Evolutionary conservation across 2,888 invertebrate genomes (phyloP).

Genomic region (Selenia dentaria): DNA sequence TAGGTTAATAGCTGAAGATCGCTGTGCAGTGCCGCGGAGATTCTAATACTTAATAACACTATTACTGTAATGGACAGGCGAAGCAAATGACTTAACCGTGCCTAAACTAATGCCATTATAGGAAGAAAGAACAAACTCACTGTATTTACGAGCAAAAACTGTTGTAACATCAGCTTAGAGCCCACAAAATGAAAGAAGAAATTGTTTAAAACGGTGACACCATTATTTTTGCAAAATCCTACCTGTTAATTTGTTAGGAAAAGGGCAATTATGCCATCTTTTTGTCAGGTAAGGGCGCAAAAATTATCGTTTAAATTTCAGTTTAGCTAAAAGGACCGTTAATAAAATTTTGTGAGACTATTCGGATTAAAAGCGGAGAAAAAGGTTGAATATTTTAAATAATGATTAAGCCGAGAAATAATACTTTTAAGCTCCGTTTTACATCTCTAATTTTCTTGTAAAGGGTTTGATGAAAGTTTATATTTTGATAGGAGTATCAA

Average conservation of each 20-base stretch:
- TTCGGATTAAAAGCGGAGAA: slow-evolving; percentile 55
- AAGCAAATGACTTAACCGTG: too few species aligned
- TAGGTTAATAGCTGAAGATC: too few species aligned
- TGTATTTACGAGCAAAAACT: too few species aligned
- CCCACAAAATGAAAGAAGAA: slow-evolving; percentile 17
- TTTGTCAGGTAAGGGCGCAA: slow-evolving; percentile 50
- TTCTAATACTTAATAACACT: too few species aligned
- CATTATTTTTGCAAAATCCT: slow-evolving; percentile 25
- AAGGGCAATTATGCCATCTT: slow-evolving; percentile 56
- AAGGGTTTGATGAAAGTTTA: too few species aligned
- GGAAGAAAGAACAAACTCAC: too few species aligned
- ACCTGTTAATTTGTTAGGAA: slow-evolving; percentile 51
- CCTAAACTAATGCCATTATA: too few species aligned
- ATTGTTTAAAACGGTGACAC: slow-evolving; percentile 23
- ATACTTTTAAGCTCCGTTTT: slow-evolving; percentile 19
- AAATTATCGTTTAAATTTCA: slow-evolving; percentile 62
- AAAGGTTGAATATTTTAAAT: slow-evolving; percentile 61
- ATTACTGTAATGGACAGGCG: too few species aligned
- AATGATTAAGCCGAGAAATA: slow-evolving; percentile 27
- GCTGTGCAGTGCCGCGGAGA: too few species aligned
- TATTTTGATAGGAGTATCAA: too few species aligned
- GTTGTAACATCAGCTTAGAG: slow-evolving; percentile 2
- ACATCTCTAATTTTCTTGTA: slow-evolving; percentile 18
- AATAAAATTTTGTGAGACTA: slow-evolving; percentile 59
- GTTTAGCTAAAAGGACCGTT: slow-evolving; percentile 48